These are phyloP conservation scores for Agrochola lychnidis DNA, from an alignment of 2,888 invertebrate species.

Conservation along the genomic window DNA sequence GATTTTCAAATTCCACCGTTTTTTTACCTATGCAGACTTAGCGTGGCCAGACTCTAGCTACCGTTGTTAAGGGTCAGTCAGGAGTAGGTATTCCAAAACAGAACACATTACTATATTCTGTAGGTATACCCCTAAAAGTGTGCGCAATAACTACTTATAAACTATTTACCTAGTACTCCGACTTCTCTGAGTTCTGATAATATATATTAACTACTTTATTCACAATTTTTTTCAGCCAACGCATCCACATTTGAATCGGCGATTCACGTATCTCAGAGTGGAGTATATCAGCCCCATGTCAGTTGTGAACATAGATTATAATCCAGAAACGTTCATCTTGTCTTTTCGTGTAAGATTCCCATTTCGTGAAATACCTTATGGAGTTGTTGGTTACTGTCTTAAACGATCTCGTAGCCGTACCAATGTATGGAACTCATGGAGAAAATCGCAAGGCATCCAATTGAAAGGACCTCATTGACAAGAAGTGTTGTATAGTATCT, in stretches of 20 bases:
- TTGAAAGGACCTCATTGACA: neutral
- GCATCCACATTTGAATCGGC: constrained; percentile 43
- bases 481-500: neutral
- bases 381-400: constrained; percentile 70
- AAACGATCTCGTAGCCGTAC: constrained; percentile 14
- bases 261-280: constrained; percentile 67
- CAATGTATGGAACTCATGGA: constrained; percentile 21
- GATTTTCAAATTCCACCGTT: no score
- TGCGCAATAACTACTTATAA: neutral
- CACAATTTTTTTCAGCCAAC: constrained; percentile 50
- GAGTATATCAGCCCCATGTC: constrained; percentile 68
- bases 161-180: neutral
- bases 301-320: constrained; percentile 62
- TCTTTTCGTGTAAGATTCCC: constrained; percentile 71
- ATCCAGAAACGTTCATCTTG: constrained; percentile 55
- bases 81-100: no score
- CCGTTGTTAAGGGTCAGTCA: no score
- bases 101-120: no score
- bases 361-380: constrained; percentile 67
- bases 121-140: neutral
- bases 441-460: neutral
- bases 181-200: neutral
- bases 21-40: no score
- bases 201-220: neutral
- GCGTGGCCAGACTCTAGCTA: no score